Conservation (phyloP, 1,140 invertebrate genomes). For the Psilanteris sp. region DNA sequence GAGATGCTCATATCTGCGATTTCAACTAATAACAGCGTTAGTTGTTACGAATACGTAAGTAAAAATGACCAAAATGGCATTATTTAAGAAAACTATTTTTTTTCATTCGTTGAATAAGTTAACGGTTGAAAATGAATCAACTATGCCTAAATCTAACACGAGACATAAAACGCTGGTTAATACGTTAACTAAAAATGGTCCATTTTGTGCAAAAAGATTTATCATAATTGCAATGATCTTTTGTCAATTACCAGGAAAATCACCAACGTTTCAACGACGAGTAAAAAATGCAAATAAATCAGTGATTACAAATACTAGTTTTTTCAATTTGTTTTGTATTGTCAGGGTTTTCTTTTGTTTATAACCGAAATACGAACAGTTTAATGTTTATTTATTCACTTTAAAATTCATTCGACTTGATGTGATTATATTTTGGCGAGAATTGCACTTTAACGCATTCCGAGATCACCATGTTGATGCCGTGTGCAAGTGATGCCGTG, state of each 20-base stretch:
- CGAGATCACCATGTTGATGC: conserved; percentile 68
- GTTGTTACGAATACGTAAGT: conserved; percentile 69
- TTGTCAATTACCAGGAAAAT: no score
- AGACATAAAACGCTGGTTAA: conserved; percentile 69
- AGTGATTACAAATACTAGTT: no score
- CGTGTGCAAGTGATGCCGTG: conserved; percentile 75
- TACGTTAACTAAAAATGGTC: conserved; percentile 60
- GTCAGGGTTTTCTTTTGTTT: no score
- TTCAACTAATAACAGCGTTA: conserved; percentile 63
- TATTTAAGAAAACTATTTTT: no score
- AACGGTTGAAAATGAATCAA: not conserved
- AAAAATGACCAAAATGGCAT: conserved; percentile 5
- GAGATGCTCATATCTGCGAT: conserved; percentile 72
- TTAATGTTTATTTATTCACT: no score
- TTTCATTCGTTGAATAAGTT: not conserved
- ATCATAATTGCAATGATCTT: conserved; percentile 1
- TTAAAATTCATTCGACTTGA: no score
- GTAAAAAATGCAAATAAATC: no score
- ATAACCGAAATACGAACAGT: no score
- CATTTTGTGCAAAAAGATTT: conserved; percentile 40
- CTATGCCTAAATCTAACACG: conserved; percentile 11
- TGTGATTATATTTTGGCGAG: not conserved
- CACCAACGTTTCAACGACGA: no score
- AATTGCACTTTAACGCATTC: conserved; percentile 1
- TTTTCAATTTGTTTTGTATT: no score